These are phyloP conservation scores for Linurgus olivaceus DNA, from an alignment of 2,797 vertebrate species.

Conservation along the genomic window DNA sequence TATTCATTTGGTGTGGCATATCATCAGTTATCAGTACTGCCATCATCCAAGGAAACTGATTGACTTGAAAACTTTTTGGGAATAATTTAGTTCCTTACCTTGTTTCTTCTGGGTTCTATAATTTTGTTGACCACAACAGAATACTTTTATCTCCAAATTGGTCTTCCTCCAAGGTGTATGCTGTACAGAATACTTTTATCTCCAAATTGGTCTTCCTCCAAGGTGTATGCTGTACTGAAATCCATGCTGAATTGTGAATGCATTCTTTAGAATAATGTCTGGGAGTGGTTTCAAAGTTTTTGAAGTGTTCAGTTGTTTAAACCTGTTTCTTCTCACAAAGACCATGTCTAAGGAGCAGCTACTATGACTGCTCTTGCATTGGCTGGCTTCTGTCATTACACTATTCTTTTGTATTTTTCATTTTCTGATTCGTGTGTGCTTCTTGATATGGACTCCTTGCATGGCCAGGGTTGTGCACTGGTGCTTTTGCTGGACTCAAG, in stretches of 20 bases:
- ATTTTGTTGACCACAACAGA: neutral
- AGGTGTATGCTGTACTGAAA: neutral
- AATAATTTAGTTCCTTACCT: neutral
- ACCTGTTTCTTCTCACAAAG: neutral
- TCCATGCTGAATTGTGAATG: neutral
- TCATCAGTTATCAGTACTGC: neutral
- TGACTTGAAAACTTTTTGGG: neutral
- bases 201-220: neutral
- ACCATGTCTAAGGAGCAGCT: neutral
- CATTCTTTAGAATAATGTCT: neutral
- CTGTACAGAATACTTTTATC: neutral
- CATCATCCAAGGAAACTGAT: neutral
- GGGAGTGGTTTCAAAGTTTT: neutral
- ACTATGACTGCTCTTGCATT: neutral
- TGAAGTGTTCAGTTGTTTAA: neutral
- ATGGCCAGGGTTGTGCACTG: no score
- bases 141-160: neutral
- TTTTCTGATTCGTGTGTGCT: neutral
- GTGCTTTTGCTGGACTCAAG: neutral
- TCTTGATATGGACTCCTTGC: neutral
- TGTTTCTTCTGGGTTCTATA: neutral
- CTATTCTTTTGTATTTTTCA: neutral
- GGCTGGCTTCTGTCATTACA: neutral
- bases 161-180: neutral
- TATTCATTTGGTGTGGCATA: neutral